Evolutionary conservation across 1,140 invertebrate species (phyloP).

Genomic region (Philaenus spumarius): DNA sequence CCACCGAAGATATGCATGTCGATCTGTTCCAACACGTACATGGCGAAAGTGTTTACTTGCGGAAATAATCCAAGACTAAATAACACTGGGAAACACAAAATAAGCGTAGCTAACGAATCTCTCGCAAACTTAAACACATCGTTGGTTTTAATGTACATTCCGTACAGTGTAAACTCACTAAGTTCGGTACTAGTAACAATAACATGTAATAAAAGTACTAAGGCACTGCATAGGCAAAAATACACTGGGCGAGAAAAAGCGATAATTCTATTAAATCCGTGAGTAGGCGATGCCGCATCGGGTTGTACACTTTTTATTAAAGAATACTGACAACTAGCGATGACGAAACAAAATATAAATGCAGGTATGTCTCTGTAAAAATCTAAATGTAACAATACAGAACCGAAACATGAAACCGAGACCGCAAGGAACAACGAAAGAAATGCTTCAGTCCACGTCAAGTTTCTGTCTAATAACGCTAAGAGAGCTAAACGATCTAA

Average conservation of each 20-base stretch:
- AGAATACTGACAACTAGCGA: slow-evolving; percentile 96
- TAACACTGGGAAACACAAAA: slow-evolving; percentile 86
- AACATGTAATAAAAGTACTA: slow-evolving; percentile 63
- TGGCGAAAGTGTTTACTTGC: slow-evolving; percentile 93
- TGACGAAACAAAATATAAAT: slow-evolving; percentile 94
- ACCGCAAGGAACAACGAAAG: slow-evolving; percentile 78
- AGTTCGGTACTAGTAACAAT: slow-evolving; percentile 41
- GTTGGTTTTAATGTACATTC: slow-evolving; percentile 60
- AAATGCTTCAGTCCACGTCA: slow-evolving; percentile 77
- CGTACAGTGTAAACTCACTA: slow-evolving; percentile 60
- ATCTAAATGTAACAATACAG: slow-evolving; percentile 70
- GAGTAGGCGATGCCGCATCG: slow-evolving; percentile 95
- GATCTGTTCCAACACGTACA: slow-evolving; percentile 92
- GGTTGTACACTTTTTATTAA: slow-evolving; percentile 98
- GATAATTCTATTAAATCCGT: slow-evolving; percentile 95
- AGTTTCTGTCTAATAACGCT: slow-evolving; percentile 88
- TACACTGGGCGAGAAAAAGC: slow-evolving; percentile 92
- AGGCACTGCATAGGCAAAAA: slow-evolving; percentile 78
- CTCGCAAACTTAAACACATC: slow-evolving; percentile 59
- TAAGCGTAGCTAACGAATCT: slow-evolving; percentile 68
- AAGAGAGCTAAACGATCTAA: slow-evolving; percentile 89
- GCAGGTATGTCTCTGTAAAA: slow-evolving; percentile 90
- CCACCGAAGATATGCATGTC: slow-evolving; percentile 98
- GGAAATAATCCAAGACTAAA: slow-evolving; percentile 93
- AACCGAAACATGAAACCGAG: slow-evolving; percentile 78